Percentiles rank a stretch among this genome's conserved stretches.
Evolutionary conservation across 2,113 vertebrate genomes (phyloP).

Genomic region (Potamarius usumacintae): DNA sequence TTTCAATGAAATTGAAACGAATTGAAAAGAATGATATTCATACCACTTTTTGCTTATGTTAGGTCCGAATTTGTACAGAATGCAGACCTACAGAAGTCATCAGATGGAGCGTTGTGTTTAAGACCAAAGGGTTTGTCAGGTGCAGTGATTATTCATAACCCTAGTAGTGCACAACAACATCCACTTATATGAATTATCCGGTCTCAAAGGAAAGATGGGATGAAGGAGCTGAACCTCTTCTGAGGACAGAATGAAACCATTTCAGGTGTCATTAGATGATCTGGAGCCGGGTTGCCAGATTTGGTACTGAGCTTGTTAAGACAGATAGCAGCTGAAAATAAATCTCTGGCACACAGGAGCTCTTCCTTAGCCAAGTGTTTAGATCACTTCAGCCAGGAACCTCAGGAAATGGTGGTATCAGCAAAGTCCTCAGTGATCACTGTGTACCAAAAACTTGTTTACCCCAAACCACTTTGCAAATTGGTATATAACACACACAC

Average conservation of each 20-base stretch:
- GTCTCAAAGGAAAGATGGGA: background rate
- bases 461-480: background rate
- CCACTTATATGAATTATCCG: background rate
- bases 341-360: slow-evolving; percentile 39
- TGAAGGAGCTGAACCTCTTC: background rate
- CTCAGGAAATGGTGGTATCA: background rate
- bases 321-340: slow-evolving; percentile 63
- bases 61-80: background rate
- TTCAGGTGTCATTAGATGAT: slow-evolving; percentile 55
- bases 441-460: background rate
- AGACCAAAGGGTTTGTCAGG: background rate
- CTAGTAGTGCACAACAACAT: background rate
- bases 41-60: background rate
- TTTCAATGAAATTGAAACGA: too few relatives aligned
- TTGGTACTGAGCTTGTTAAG: slow-evolving; percentile 71
- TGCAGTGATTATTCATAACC: background rate
- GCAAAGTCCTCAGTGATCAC: background rate
- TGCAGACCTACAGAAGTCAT: background rate
- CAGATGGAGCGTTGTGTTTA: background rate
- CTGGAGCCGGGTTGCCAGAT: slow-evolving; percentile 62
- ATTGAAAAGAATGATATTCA: background rate
- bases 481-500: background rate
- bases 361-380: background rate
- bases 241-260: slow-evolving; percentile 8
- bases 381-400: background rate